A percentile compares a stretch with the other conserved stretches of the same genome.
Evolutionary conservation across 2,888 invertebrate species (phyloP).

Genomic region (Harpalus rubripes): DNA sequence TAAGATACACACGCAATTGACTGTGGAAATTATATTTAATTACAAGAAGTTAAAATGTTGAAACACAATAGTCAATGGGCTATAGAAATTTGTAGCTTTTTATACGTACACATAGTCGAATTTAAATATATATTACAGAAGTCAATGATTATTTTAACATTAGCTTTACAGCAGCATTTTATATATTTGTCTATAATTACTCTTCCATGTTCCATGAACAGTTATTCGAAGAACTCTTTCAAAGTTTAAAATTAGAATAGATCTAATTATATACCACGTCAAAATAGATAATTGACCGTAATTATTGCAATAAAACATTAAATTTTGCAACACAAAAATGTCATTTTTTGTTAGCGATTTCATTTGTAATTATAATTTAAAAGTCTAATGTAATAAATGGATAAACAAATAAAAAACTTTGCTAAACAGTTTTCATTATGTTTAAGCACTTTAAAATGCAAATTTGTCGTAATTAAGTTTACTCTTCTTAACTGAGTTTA

Average conservation of each 20-base stretch:
- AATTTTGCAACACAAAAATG: neutral
- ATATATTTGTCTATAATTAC: neutral
- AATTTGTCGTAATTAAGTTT: slow-evolving; percentile 42
- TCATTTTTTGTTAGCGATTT: neutral
- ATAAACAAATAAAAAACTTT: neutral
- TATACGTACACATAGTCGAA: too few species aligned
- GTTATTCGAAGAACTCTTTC: slow-evolving; percentile 29
- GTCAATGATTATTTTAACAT: neutral
- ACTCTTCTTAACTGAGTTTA: slow-evolving; percentile 40
- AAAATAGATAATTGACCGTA: neutral
- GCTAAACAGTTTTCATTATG: slow-evolving; percentile 30
- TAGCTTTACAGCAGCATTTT: neutral
- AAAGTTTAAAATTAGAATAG: slow-evolving; percentile 23
- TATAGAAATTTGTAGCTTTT: too few species aligned
- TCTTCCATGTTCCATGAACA: slow-evolving; percentile 19
- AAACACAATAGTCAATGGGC: too few species aligned
- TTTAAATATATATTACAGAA: too few species aligned
- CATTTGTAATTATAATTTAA: neutral
- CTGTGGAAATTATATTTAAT: neutral
- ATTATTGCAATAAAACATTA: neutral
- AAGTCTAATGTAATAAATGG: neutral
- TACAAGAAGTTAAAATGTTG: too few species aligned
- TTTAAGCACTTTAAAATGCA: slow-evolving; percentile 25
- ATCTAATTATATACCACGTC: slow-evolving; percentile 18
- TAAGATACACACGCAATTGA: neutral